These are phyloP conservation scores for Sthenelais limicola DNA, from an alignment of 2,888 invertebrate genomes.

Conservation along the genomic window DNA sequence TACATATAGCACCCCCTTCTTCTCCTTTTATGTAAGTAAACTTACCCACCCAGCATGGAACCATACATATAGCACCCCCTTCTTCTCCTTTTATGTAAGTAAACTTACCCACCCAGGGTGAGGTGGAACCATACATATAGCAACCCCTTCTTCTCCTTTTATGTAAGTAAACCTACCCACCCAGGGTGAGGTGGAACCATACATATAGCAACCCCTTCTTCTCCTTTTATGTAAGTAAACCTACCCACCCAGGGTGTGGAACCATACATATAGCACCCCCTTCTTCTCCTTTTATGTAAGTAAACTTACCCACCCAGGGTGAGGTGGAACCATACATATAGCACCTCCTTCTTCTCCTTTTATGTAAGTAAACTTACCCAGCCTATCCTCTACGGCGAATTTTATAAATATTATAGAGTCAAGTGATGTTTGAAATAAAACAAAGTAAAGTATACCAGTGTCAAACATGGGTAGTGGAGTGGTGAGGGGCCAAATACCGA, in stretches of 20 bases:
- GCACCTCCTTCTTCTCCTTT: constrained; percentile 11
- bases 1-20: constrained; percentile 19
- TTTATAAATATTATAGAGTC: no score
- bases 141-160: constrained; percentile 16
- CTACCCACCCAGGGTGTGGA: no score
- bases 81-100: constrained; percentile 19
- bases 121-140: constrained; percentile 18
- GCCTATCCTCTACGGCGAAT: no score
- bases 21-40: constrained; percentile 9
- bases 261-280: constrained; percentile 11
- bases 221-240: no score
- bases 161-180: not conserved
- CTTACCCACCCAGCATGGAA: constrained; percentile 9
- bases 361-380: not conserved
- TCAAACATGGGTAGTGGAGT: no score
- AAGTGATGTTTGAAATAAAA: no score
- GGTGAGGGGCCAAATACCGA: no score
- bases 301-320: no score
- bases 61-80: constrained; percentile 11
- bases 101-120: no score
- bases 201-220: no score
- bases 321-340: constrained; percentile 19
- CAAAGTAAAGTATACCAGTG: no score
- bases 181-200: no score
- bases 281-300: constrained; percentile 22